phyloP scores from a whole-genome alignment of 1,140 invertebrate species.

The Drosophila melanica region DNA sequence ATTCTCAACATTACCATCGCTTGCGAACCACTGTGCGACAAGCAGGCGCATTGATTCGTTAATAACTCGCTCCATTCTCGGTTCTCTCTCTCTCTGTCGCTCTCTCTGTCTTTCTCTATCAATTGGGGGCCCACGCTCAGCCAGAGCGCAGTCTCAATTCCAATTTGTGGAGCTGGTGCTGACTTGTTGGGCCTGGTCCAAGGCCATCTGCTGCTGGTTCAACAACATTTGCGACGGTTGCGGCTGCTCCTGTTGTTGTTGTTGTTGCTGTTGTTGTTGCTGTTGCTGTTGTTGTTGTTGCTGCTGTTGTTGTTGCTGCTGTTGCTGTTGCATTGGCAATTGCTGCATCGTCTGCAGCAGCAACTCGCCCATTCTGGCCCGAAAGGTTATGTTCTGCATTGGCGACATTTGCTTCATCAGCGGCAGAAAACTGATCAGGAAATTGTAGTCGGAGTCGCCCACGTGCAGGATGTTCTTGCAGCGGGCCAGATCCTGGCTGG shows the following conservation, averaged over 20 bases:
- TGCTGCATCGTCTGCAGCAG: slow-evolving; percentile 72
- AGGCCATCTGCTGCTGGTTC: slow-evolving; percentile 75
- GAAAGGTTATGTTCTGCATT: slow-evolving; percentile 73
- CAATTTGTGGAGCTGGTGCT: slow-evolving; percentile 72
- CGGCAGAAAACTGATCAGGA: slow-evolving; percentile 76
- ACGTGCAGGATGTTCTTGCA: slow-evolving; percentile 70
- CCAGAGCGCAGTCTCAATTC: slow-evolving; percentile 41
- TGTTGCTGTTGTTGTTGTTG: slow-evolving; percentile 30
- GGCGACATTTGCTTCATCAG: slow-evolving; percentile 79
- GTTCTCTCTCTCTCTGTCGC: slow-evolving; percentile 30
- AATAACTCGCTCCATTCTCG: slow-evolving; percentile 31
- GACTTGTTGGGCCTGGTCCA: slow-evolving; percentile 77
- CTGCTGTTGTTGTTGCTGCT: slow-evolving; percentile 33
- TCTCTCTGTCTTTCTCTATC: slow-evolving; percentile 24
- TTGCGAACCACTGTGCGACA: slow-evolving; percentile 47
- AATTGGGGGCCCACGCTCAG: not conserved
- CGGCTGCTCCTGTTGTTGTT: slow-evolving; percentile 23
- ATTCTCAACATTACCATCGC: slow-evolving; percentile 7
- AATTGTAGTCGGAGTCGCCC: slow-evolving; percentile 80
- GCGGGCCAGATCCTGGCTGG: slow-evolving; percentile 69
- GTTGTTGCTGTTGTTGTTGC: slow-evolving; percentile 24
- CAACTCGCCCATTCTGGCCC: slow-evolving; percentile 76
- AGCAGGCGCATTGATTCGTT: slow-evolving; percentile 49
- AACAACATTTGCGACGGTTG: slow-evolving; percentile 70
- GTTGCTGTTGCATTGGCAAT: slow-evolving; percentile 26